Conservation (phyloP, 1,140 invertebrate species). For the Atopsyche davidsoni region DNA sequence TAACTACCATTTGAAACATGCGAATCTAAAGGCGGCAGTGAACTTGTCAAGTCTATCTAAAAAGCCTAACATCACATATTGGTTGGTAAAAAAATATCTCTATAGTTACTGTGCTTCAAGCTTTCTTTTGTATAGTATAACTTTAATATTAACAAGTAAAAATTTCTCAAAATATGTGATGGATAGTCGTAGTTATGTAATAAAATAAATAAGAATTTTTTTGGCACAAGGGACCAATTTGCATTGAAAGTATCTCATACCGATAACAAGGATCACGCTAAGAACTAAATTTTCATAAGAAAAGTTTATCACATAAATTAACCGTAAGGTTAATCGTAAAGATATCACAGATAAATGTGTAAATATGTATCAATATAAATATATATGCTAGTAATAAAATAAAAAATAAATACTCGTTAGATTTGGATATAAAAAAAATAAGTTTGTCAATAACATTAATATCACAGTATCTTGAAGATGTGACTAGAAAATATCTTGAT, state of each 20-base stretch:
- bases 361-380: background rate
- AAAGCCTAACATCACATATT: no score
- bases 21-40: no score
- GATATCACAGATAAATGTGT: background rate
- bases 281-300: background rate
- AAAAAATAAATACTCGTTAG: no score
- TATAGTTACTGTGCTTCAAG: no score
- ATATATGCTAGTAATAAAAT: background rate
- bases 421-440: background rate
- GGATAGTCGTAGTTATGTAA: background rate
- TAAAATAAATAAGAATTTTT: background rate
- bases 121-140: no score
- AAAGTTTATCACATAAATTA: background rate
- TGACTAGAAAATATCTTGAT: background rate
- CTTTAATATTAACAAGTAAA: no score
- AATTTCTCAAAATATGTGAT: background rate
- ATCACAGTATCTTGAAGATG: background rate
- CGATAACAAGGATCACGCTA: background rate
- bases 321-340: background rate
- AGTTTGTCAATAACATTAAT: background rate
- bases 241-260: no score
- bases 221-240: background rate
- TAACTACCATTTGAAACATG: no score
- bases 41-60: no score
- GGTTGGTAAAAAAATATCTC: no score